Conservation (phyloP, 2,888 invertebrate species). For the Tetragnatha montana region DNA sequence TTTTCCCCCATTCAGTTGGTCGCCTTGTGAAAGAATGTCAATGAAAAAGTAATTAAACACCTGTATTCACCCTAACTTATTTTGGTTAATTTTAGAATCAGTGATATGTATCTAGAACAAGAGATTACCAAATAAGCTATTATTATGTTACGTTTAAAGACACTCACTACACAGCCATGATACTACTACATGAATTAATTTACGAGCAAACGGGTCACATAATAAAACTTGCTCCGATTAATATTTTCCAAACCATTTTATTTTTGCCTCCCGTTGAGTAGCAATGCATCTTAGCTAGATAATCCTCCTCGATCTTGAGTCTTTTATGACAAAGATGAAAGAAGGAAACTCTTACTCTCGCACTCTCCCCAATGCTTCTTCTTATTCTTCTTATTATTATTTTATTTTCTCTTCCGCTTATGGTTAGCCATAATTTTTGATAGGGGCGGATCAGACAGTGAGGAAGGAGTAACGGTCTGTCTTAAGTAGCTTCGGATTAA, state of each 20-base stretch:
- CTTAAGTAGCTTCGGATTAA: slow-evolving; percentile 21
- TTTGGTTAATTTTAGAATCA: neutral
- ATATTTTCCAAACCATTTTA: slow-evolving; percentile 7
- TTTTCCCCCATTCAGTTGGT: too few relatives aligned
- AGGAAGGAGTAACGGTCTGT: neutral
- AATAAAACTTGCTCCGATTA: neutral
- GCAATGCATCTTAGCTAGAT: slow-evolving; percentile 31
- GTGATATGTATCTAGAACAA: neutral
- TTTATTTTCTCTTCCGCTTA: slow-evolving; percentile 18
- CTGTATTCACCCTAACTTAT: too few relatives aligned
- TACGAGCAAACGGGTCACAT: neutral
- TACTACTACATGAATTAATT: slow-evolving; percentile 10
- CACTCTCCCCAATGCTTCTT: neutral
- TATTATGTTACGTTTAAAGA: neutral
- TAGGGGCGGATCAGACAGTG: neutral
- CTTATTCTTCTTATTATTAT: neutral
- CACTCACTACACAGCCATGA: neutral
- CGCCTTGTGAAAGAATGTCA: too few relatives aligned
- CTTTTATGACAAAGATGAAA: slow-evolving; percentile 25
- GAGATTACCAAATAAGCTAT: neutral
- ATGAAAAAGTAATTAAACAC: too few relatives aligned
- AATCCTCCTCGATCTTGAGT: slow-evolving; percentile 6
- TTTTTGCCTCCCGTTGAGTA: neutral
- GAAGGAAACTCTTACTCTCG: neutral
- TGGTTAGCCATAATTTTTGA: slow-evolving; percentile 33